phyloP scores from a whole-genome alignment of 2,113 vertebrate species.

The Corythornis vintsioides region DNA sequence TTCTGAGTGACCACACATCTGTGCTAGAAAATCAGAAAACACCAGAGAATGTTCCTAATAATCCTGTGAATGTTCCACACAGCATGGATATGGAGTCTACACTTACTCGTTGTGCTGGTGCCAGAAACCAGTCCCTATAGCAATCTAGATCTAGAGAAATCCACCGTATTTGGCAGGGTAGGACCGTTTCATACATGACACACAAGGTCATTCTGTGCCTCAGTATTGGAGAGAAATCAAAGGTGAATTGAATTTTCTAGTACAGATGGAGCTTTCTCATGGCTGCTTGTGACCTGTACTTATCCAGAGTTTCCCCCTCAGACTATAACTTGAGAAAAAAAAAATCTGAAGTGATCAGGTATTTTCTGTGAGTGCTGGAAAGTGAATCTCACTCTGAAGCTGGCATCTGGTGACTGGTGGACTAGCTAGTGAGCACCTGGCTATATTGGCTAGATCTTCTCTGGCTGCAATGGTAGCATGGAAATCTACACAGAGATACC shows the following conservation, averaged over 20 bases:
- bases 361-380: not conserved
- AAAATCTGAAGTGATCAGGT: not conserved
- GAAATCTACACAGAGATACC: not conserved
- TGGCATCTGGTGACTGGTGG: not conserved
- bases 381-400: not conserved
- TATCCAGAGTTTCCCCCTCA: not conserved
- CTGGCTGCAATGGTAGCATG: not conserved
- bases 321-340: not conserved
- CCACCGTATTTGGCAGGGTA: not conserved
- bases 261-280: not conserved
- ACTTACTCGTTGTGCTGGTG: not conserved
- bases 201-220: not conserved
- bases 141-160: not conserved
- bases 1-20: not conserved
- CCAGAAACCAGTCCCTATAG: not conserved
- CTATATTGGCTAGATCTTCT: not conserved
- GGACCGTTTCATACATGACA: not conserved
- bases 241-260: not conserved
- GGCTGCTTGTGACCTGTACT: not conserved
- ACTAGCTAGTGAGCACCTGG: not conserved
- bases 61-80: too few relatives aligned
- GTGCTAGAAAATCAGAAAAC: not conserved
- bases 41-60: not conserved
- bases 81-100: not conserved
- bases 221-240: not conserved